A percentile compares a stretch with the other conserved stretches of the same genome.
Evolutionary conservation across 2,113 vertebrate species (phyloP).

Genomic region (Myodes glareolus): DNA sequence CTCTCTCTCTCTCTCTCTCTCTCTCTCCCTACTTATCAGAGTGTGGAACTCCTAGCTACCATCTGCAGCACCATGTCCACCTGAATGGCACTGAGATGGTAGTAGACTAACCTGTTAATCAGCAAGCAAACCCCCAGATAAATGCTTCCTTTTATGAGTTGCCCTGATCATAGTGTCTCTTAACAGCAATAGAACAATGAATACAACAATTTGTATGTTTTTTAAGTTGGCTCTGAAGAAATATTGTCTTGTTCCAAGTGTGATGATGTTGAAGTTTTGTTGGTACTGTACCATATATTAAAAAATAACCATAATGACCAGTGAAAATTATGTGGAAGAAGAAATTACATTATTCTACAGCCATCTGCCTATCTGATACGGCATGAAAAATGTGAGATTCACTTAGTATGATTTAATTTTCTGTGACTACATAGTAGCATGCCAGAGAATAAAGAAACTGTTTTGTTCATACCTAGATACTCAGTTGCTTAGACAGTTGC

Average conservation of each 20-base stretch:
- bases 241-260: too few species aligned
- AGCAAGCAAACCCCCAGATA: background rate
- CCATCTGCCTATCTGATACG: background rate
- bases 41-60: background rate
- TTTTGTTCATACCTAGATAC: background rate
- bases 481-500: slow-evolving; percentile 25
- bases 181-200: background rate
- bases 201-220: background rate
- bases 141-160: background rate
- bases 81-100: background rate
- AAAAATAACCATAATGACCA: background rate
- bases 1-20: too few species aligned
- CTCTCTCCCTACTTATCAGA: background rate
- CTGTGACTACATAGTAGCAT: background rate
- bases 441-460: slow-evolving; percentile 21
- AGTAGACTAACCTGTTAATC: background rate
- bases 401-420: slow-evolving; percentile 45
- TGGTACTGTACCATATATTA: background rate
- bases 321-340: slow-evolving; percentile 4
- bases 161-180: background rate
- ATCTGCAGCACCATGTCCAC: background rate
- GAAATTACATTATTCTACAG: slow-evolving; percentile 13
- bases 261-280: background rate
- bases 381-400: background rate
- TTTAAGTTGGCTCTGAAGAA: too few species aligned